Conservation (phyloP, 2,888 invertebrate species). For the Cabera pusaria region DNA sequence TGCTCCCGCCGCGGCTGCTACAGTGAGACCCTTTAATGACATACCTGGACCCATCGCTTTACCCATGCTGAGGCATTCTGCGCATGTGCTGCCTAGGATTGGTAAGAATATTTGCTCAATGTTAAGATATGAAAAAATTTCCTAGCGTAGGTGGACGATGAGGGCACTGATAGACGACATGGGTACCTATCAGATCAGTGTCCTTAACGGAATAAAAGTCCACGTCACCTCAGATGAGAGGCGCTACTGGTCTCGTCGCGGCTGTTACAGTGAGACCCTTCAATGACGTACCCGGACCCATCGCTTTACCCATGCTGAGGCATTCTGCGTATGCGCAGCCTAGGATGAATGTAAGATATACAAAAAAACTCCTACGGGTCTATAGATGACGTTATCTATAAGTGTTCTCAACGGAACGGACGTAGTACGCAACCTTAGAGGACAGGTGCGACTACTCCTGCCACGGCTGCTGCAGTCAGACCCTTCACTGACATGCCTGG, state of each 20-base stretch:
- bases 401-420: slow-evolving; percentile 48
- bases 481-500: slow-evolving; percentile 71
- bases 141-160: too few species aligned
- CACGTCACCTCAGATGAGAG: slow-evolving; percentile 66
- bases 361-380: too few species aligned
- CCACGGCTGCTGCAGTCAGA: slow-evolving; percentile 36
- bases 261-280: slow-evolving; percentile 48
- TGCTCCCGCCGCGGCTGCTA: slow-evolving; percentile 38
- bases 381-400: slow-evolving; percentile 57
- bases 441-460: slow-evolving; percentile 43
- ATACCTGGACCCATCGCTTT: slow-evolving; percentile 72
- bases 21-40: slow-evolving; percentile 57
- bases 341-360: too few species aligned
- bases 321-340: slow-evolving; percentile 72
- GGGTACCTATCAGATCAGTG: too few species aligned
- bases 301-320: slow-evolving; percentile 69
- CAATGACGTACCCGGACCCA: slow-evolving; percentile 69
- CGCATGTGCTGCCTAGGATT: slow-evolving; percentile 70
- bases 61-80: slow-evolving; percentile 72
- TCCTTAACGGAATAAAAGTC: too few species aligned
- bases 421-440: slow-evolving; percentile 51
- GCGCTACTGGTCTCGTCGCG: slow-evolving; percentile 41
- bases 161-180: too few species aligned
- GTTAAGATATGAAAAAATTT: too few species aligned
- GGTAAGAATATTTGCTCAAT: slow-evolving; percentile 55